A percentile compares a stretch with the other conserved stretches of the same genome.
phyloP scores from a whole-genome alignment of 2,797 vertebrate genomes.

The Notoglanidium macrostoma region DNA sequence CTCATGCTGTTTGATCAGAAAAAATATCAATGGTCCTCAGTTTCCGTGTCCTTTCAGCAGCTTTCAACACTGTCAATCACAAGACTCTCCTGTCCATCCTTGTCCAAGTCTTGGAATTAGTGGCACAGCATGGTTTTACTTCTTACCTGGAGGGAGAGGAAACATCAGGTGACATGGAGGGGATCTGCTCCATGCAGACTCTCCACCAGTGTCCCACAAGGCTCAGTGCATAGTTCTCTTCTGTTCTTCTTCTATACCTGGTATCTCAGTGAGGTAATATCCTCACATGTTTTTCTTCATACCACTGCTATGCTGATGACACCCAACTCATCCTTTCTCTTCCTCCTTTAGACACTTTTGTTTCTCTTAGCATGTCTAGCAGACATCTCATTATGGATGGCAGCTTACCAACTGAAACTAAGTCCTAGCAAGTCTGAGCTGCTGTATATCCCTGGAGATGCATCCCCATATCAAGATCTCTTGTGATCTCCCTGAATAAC shows the following conservation, averaged over 20 bases:
- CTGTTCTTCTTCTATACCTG: neutral
- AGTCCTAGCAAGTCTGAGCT: neutral
- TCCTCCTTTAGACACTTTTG: neutral
- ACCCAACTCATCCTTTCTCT: neutral
- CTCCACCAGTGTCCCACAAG: neutral
- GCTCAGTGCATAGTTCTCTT: neutral
- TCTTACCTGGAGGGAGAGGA: neutral
- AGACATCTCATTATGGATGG: neutral
- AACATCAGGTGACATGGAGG: neutral
- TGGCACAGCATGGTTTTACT: neutral
- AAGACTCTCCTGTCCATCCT: neutral
- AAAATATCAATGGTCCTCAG: neutral
- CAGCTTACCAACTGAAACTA: neutral
- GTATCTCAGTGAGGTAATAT: neutral
- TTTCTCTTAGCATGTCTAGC: neutral
- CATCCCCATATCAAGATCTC: neutral
- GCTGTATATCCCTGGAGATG: neutral
- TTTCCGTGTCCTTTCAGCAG: neutral
- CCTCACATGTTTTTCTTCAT: neutral
- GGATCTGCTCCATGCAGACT: slow-evolving; percentile 2
- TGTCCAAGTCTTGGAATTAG: neutral
- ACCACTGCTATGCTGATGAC: neutral
- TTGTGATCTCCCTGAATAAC: neutral
- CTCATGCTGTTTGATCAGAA: neutral
- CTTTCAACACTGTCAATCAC: slow-evolving; percentile 14